phyloP scores from a whole-genome alignment of 2,113 vertebrate species.

The Uropsilus gracilis region DNA sequence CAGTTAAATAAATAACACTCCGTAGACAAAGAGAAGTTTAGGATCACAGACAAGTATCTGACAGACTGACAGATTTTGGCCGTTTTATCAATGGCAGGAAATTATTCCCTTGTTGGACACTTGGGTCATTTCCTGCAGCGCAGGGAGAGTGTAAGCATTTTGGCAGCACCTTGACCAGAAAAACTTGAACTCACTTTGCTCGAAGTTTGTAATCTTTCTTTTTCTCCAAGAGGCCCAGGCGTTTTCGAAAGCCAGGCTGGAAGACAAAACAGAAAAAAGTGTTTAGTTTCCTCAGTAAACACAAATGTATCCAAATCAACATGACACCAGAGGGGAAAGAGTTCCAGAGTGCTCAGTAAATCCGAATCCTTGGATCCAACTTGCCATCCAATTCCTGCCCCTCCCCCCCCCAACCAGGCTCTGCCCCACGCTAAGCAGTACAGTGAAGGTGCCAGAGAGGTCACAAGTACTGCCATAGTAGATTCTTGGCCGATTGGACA shows the following conservation, averaged over 20 bases:
- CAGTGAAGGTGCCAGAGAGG: neutral
- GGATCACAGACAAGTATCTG: conserved; percentile 35
- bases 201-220: conserved; percentile 97
- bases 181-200: conserved; percentile 89
- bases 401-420: neutral
- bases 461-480: conserved; percentile 56
- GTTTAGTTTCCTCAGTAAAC: conserved; percentile 49
- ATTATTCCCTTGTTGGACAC: neutral
- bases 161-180: conserved; percentile 38
- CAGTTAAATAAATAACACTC: conserved; percentile 50
- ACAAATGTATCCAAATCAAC: neutral
- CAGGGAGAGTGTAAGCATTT: neutral
- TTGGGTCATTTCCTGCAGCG: neutral
- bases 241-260: conserved; percentile 90
- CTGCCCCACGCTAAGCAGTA: conserved; percentile 51
- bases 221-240: conserved; percentile 95
- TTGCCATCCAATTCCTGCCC: neutral
- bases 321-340: neutral
- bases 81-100: conserved; percentile 64
- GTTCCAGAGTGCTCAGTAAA: conserved; percentile 28
- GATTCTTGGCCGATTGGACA: conserved; percentile 80
- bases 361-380: conserved; percentile 48
- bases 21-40: conserved; percentile 44
- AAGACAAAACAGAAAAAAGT: conserved; percentile 42
- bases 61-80: conserved; percentile 38